Evolutionary conservation across 2,113 vertebrate genomes (phyloP).

Genomic region (Sigmodon hispidus): DNA sequence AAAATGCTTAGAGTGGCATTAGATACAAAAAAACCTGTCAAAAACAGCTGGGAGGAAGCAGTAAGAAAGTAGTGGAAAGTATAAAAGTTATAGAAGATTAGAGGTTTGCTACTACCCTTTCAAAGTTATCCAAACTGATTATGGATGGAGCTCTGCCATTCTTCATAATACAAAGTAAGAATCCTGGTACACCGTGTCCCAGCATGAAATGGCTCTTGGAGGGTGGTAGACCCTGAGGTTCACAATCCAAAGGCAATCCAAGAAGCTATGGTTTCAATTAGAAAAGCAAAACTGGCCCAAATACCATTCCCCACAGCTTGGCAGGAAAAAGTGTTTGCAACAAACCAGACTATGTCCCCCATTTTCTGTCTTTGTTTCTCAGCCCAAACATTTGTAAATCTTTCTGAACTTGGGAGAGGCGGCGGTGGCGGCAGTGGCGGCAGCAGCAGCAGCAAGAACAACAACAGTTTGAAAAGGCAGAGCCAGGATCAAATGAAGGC

Average conservation of each 20-base stretch:
- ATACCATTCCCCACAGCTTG: constrained; percentile 81
- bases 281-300: constrained; percentile 79
- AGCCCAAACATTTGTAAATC: constrained; percentile 82
- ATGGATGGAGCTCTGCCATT: background rate
- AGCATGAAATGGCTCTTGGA: background rate
- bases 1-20: constrained; percentile 31
- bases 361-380: constrained; percentile 85
- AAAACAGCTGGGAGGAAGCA: background rate
- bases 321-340: constrained; percentile 81
- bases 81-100: background rate
- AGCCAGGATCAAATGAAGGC: constrained; percentile 76
- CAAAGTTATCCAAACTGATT: background rate
- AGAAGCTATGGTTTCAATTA: constrained; percentile 82
- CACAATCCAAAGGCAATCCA: constrained; percentile 74
- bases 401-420: constrained; percentile 70
- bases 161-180: background rate
- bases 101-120: background rate
- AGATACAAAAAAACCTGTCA: background rate
- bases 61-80: constrained; percentile 1
- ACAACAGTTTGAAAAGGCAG: constrained; percentile 76
- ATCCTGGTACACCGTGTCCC: background rate
- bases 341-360: constrained; percentile 78
- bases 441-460: constrained; percentile 69
- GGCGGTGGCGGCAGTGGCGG: constrained; percentile 70
- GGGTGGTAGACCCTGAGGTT: constrained; percentile 70